Evolutionary conservation across 2,113 vertebrate species (phyloP).

Genomic region (Picathartes gymnocephalus): DNA sequence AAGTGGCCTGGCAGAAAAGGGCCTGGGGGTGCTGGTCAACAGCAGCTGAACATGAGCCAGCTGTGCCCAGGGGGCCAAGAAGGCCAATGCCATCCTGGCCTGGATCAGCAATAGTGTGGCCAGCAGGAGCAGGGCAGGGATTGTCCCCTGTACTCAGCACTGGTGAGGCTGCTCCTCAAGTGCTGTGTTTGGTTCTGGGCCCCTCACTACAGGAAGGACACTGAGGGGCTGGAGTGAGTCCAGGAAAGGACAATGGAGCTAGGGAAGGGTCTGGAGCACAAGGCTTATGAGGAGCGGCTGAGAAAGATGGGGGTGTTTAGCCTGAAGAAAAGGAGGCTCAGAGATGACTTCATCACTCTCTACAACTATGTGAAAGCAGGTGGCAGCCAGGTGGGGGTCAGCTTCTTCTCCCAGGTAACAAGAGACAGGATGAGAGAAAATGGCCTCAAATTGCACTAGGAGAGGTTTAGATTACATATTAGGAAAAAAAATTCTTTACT

Average conservation of each 20-base stretch:
- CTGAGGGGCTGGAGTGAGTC: fast-evolving
- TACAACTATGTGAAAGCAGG: not conserved
- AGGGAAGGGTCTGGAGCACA: not conserved
- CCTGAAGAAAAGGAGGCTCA: not conserved
- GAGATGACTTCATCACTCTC: not conserved
- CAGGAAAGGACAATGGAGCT: not conserved
- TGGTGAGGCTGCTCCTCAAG: fast-evolving
- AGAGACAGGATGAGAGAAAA: not conserved
- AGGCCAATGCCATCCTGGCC: not conserved
- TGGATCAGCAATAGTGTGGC: not conserved
- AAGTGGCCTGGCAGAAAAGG: not conserved
- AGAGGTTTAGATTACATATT: not conserved
- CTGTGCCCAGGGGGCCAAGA: not conserved
- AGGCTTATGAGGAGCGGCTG: not conserved
- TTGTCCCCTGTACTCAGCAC: not conserved
- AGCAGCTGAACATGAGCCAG: not conserved
- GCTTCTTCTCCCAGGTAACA: not conserved
- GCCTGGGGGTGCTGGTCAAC: no score
- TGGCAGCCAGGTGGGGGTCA: not conserved
- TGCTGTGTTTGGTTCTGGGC: fast-evolving
- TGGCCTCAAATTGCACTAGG: not conserved
- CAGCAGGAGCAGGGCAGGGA: not conserved
- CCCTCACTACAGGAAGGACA: not conserved
- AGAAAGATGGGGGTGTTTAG: not conserved
- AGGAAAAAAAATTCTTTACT: not conserved